phyloP scores from a whole-genome alignment of 2,113 vertebrate species.

The Cairina moschata region DNA sequence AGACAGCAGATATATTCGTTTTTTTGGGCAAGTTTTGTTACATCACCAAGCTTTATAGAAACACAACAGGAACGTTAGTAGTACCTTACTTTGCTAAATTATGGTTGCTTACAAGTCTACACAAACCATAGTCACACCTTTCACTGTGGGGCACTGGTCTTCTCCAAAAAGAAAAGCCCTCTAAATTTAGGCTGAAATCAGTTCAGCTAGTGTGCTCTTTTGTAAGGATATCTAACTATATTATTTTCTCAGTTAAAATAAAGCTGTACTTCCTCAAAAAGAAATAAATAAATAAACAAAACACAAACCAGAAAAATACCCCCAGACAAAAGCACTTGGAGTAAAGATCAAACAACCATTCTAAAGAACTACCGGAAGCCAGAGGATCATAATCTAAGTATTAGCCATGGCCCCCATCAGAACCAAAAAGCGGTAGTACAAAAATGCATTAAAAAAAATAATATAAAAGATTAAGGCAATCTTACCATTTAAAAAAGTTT shows the following conservation, averaged over 20 bases:
- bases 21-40: background rate
- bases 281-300: no score
- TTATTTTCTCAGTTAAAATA: background rate
- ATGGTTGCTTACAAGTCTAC: background rate
- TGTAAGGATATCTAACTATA: background rate
- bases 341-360: background rate
- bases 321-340: background rate
- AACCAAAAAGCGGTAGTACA: background rate
- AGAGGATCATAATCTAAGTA: background rate
- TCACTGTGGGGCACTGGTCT: background rate
- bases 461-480: background rate
- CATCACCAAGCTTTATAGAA: background rate
- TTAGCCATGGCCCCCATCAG: background rate
- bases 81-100: background rate
- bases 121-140: background rate
- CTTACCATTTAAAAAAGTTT: background rate
- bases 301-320: background rate
- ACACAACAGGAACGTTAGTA: background rate
- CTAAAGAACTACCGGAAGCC: background rate
- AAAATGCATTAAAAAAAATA: background rate
- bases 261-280: background rate
- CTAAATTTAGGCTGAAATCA: background rate
- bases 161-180: background rate
- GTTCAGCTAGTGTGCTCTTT: background rate
- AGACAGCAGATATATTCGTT: background rate